Conservation (phyloP, 1,140 invertebrate species). For the Drosophila chauvacae region DNA sequence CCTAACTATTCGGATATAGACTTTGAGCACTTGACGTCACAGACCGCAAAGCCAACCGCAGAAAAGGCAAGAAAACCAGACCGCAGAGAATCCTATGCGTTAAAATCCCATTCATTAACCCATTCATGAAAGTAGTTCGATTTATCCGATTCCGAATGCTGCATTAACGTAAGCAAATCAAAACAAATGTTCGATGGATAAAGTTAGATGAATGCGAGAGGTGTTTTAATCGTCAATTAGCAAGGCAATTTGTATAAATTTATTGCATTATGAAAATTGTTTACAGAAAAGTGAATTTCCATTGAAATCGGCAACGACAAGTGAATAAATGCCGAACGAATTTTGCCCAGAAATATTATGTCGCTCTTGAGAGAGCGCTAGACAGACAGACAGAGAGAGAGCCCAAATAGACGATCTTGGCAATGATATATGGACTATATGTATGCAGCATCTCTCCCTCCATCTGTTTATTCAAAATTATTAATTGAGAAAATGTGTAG, state of each 20-base stretch:
- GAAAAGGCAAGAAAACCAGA: constrained; percentile 2
- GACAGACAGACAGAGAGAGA: constrained; percentile 1
- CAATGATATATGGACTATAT: constrained; percentile 47
- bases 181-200: constrained; percentile 58
- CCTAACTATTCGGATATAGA: neutral
- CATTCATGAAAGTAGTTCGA: constrained; percentile 42
- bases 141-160: constrained; percentile 20
- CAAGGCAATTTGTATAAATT: constrained; percentile 58
- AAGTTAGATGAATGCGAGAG: constrained; percentile 28
- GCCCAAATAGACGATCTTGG: constrained; percentile 39
- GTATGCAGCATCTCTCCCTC: constrained; percentile 16
- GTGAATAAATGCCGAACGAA: constrained; percentile 30
- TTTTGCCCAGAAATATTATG: constrained; percentile 26
- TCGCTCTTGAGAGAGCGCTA: constrained; percentile 22
- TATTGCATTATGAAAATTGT: constrained; percentile 57
- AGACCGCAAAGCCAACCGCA: constrained; percentile 10
- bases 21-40: constrained; percentile 31
- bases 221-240: constrained; percentile 65
- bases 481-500: constrained; percentile 51
- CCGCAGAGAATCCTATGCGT: constrained; percentile 3
- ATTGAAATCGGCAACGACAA: constrained; percentile 26
- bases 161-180: constrained; percentile 47
- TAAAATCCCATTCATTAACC: constrained; percentile 35
- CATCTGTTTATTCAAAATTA: constrained; percentile 31
- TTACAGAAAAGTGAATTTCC: constrained; percentile 46